phyloP scores from a whole-genome alignment of 2,113 vertebrate species.

The Hucho hucho region DNA sequence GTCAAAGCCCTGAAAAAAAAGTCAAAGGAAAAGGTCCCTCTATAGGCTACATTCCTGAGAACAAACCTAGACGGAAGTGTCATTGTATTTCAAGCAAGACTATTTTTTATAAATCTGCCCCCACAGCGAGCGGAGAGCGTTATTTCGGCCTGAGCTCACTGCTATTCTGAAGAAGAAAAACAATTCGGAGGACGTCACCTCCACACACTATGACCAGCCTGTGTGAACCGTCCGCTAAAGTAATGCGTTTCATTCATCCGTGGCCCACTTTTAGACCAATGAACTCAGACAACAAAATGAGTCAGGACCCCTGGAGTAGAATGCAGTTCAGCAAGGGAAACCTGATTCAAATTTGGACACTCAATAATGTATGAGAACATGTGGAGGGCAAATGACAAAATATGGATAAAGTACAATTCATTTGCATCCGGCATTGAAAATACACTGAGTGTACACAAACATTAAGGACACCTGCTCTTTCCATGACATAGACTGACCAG shows the following conservation, averaged over 20 bases:
- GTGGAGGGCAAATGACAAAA: too few relatives aligned
- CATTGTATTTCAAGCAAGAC: slow-evolving; percentile 37
- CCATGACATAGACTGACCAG: too few relatives aligned
- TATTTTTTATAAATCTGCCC: slow-evolving; percentile 28
- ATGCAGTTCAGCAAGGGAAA: neutral
- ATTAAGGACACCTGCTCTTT: too few relatives aligned
- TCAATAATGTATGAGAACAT: neutral
- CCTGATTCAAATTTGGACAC: neutral
- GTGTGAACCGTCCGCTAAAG: slow-evolving; percentile 2
- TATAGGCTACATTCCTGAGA: slow-evolving; percentile 33
- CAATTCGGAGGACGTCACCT: neutral
- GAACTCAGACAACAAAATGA: slow-evolving; percentile 6
- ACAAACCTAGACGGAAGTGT: slow-evolving; percentile 43
- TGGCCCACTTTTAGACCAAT: slow-evolving; percentile 8
- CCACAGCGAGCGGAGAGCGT: slow-evolving; percentile 10
- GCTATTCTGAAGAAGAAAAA: slow-evolving; percentile 13
- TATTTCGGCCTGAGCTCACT: slow-evolving; percentile 35
- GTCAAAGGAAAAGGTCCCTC: slow-evolving; percentile 21
- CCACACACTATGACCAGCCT: neutral
- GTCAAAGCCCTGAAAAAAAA: slow-evolving; percentile 9
- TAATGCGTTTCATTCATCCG: slow-evolving; percentile 5
- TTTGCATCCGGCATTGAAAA: too few relatives aligned
- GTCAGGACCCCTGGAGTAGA: neutral
- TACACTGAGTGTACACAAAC: too few relatives aligned
- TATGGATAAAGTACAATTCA: too few relatives aligned